Base-by-base conservation (phyloP, 2,888 invertebrate species). In the Aleiodes testaceus region DNA sequence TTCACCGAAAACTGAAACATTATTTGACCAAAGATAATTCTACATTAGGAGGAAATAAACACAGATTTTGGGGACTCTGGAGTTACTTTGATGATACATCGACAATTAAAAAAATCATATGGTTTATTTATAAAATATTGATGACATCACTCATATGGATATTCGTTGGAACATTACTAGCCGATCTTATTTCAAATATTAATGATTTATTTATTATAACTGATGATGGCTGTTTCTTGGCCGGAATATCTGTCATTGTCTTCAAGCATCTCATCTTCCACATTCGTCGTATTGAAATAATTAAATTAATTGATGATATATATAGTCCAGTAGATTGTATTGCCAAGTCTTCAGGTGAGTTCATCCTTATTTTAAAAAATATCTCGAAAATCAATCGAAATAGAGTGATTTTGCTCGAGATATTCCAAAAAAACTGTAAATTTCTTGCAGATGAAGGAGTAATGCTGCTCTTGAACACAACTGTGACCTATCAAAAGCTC, bases 221-320 rank as follows among this genome's bases (percentile, higher is more conserved):
- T 5, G 81, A 82, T 66, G 77, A 79, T 22, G 82, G 80, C 4
- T 82, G 82, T 59, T 73, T 79, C 16, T 74, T 78, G 22, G 78
- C 78, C 3, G 82, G 82, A 2, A 77, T 80, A 18, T 30, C 72
- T 2, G 78, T 82, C 1, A 77, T 82, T n/a, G 30, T 78, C 12
- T 79, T 78, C 70, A 82, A 81, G 18, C 26, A 75, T 49, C 73
- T 80, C 42, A 72, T 69, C 53, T 77, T 72, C 49, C 80, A 78
- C 36, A 45, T 69, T 14, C 66, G 55, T 3, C 78, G 55, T 0
- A 45, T 66, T 3, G 30, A 65, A 12, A 79, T 81, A 22, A 18
- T 9, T 3, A 30, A 22, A 5, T 30, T 81, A 4, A 36, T 75
- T 0, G 7, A 68, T 0, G 47, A 70, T 0, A 30, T 65, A 55